phyloP scores from a whole-genome alignment of 37 sponge, comb jelly and placozoan species.

The Oscarella lobularis region DNA sequence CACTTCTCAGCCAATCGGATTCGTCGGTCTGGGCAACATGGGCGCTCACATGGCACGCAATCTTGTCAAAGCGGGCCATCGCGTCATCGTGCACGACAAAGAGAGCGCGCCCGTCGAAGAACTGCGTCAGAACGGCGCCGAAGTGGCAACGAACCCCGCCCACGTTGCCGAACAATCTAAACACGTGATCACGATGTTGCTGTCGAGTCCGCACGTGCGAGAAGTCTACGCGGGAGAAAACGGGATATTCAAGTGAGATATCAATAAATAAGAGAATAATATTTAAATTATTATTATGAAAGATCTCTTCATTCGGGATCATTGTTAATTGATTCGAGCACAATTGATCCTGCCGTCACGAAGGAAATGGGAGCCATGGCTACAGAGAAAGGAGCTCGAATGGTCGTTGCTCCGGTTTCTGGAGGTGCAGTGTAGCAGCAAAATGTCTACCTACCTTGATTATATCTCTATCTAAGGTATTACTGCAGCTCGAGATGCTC shows the following conservation, averaged over 20 bases:
- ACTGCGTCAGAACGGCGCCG: conserved; percentile 49
- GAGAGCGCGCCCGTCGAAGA: conserved; percentile 17
- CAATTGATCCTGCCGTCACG: conserved; percentile 71
- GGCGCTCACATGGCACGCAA: conserved; percentile 91
- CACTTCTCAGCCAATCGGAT: conserved; percentile 52
- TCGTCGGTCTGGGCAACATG: conserved; percentile 99
- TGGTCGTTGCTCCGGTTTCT: conserved; percentile 92
- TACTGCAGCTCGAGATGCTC: conserved; percentile 69
- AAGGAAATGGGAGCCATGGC: conserved; percentile 30
- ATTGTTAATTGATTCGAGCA: conserved; percentile 89
- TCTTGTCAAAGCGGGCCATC: conserved; percentile 50
- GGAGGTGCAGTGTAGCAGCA: too few species aligned
- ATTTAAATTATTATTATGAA: too few species aligned
- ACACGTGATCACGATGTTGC: conserved; percentile 81
- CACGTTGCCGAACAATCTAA: conserved; percentile 44
- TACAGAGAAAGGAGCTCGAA: conserved; percentile 24
- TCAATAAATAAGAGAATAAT: too few species aligned
- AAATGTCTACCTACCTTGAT: too few species aligned
- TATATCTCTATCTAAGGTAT: too few species aligned
- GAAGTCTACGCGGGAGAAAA: conserved; percentile 47
- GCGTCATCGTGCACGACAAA: conserved; percentile 71
- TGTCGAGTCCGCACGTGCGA: conserved; percentile 47
- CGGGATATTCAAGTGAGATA: conserved; percentile 60
- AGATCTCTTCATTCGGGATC: conserved; percentile 24
- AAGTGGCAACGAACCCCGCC: conserved; percentile 29